phyloP scores from a whole-genome alignment of 1,140 invertebrate genomes.

The Hyles vespertilio region DNA sequence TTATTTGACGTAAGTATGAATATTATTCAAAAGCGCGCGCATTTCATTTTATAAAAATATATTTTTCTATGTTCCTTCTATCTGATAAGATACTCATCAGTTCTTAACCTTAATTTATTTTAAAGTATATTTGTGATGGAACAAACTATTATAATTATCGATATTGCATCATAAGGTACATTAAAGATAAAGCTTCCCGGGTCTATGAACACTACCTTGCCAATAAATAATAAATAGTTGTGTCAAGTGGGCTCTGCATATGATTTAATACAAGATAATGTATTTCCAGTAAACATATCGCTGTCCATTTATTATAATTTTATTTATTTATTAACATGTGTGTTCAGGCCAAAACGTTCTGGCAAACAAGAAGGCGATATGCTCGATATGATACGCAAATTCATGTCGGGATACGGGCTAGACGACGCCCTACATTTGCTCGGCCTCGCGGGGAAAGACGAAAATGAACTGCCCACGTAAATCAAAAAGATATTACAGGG shows the following conservation, averaged over 20 bases:
- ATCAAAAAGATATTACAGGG: constrained; percentile 21
- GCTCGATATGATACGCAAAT: constrained; percentile 53
- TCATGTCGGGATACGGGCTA: constrained; percentile 54
- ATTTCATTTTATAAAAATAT: neutral
- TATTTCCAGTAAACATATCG: neutral
- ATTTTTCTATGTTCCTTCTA: too few relatives aligned
- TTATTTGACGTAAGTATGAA: constrained; percentile 74
- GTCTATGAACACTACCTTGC: too few relatives aligned
- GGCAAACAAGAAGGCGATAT: constrained; percentile 34
- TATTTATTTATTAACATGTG: constrained; percentile 27
- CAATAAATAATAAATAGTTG: too few relatives aligned
- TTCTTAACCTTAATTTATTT: too few relatives aligned
- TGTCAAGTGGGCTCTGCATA: too few relatives aligned
- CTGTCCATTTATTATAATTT: neutral
- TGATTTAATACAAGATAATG: too few relatives aligned
- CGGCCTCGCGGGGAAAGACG: constrained; percentile 38
- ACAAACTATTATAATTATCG: too few relatives aligned
- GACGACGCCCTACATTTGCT: constrained; percentile 48
- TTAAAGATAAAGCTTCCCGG: too few relatives aligned
- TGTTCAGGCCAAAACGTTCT: constrained; percentile 51
- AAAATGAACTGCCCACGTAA: constrained; percentile 56
- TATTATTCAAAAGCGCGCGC: neutral
- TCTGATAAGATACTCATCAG: too few relatives aligned
- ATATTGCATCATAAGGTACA: too few relatives aligned
- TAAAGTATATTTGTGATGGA: too few relatives aligned